A percentile compares a stretch with the other conserved stretches of the same genome.
Evolutionary conservation across 1,140 invertebrate species (phyloP).

Genomic region (Doryteuthis pealeii): DNA sequence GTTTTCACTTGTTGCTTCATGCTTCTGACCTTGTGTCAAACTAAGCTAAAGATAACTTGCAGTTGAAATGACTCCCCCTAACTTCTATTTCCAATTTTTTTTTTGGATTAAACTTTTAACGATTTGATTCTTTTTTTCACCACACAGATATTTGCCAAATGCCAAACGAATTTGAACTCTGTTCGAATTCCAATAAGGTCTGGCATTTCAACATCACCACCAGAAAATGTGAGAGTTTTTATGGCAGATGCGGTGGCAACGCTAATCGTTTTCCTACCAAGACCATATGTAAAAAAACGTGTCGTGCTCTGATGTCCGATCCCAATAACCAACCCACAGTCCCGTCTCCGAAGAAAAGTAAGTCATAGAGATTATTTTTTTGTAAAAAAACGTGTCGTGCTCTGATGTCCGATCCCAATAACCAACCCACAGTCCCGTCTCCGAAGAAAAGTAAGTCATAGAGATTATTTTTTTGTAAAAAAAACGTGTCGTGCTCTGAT

Average conservation of each 20-base stretch:
- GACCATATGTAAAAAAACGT: slow-evolving; percentile 66
- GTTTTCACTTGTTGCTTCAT: too few relatives aligned
- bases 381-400: slow-evolving; percentile 65
- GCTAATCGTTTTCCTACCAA: slow-evolving; percentile 68
- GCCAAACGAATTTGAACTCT: slow-evolving; percentile 63
- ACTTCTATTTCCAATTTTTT: too few relatives aligned
- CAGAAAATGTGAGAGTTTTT: slow-evolving; percentile 66
- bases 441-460: too few relatives aligned
- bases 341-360: too few relatives aligned
- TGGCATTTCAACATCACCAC: slow-evolving; percentile 64
- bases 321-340: neutral
- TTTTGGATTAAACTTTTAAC: too few relatives aligned
- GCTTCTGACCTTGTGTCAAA: too few relatives aligned
- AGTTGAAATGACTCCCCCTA: too few relatives aligned
- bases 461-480: too few relatives aligned
- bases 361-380: slow-evolving; percentile 25
- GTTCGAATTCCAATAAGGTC: slow-evolving; percentile 64
- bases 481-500: slow-evolving; percentile 57
- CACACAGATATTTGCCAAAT: slow-evolving; percentile 20
- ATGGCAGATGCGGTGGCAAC: slow-evolving; percentile 70
- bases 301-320: slow-evolving; percentile 31
- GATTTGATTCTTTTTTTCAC: too few relatives aligned
- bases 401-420: neutral
- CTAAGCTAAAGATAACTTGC: too few relatives aligned
- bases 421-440: neutral